phyloP scores from a whole-genome alignment of 1,140 invertebrate species.

The Procambarus virginalis region DNA sequence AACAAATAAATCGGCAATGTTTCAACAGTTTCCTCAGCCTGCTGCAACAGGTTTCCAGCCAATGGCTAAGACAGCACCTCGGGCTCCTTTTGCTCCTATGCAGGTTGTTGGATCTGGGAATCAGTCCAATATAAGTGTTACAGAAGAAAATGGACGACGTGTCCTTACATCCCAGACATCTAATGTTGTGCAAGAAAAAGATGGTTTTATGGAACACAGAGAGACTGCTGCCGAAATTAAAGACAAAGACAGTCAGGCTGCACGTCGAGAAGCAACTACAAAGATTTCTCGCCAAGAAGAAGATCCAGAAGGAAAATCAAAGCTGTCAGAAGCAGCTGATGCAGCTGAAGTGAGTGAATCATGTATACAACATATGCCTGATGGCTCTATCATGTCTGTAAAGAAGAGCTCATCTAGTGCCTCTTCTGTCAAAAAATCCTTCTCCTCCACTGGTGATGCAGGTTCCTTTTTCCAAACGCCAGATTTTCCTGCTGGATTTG shows the following conservation, averaged over 20 bases:
- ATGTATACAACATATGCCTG: conserved; percentile 63
- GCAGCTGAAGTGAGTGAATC: conserved; percentile 69
- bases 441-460: conserved; percentile 28
- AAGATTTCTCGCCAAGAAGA: conserved; percentile 58
- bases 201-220: conserved; percentile 58
- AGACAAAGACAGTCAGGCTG: conserved; percentile 67
- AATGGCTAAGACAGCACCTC: background rate
- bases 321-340: conserved; percentile 66
- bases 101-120: conserved; percentile 53
- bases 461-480: conserved; percentile 36
- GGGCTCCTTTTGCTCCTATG: conserved; percentile 18
- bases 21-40: conserved; percentile 21
- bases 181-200: conserved; percentile 65
- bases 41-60: background rate
- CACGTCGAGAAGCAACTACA: conserved; percentile 60
- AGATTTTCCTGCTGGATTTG: conserved; percentile 63
- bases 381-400: conserved; percentile 67
- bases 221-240: conserved; percentile 67
- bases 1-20: background rate
- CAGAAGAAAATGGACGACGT: conserved; percentile 66
- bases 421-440: conserved; percentile 61
- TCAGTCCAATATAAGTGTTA: conserved; percentile 56
- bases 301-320: conserved; percentile 66
- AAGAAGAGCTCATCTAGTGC: conserved; percentile 66
- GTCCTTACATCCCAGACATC: conserved; percentile 66